Base-by-base conservation (phyloP, 2,888 invertebrate species). In the Pasiphila rectangulata region DNA sequence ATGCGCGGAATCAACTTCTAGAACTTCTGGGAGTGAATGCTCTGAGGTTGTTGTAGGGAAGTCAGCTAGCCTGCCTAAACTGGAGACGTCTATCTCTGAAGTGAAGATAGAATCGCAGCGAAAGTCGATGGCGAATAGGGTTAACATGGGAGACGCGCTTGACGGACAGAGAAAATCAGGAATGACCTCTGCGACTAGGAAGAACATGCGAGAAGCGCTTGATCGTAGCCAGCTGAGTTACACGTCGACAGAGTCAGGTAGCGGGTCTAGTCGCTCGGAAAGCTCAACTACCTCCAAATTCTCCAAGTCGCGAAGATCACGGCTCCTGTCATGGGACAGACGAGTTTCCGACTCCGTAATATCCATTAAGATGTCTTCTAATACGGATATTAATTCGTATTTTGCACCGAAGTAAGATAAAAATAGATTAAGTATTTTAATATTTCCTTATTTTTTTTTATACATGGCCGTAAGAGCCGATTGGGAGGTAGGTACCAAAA, bases 81-180 rank as follows among this genome's bases (percentile, higher is more conserved):
- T 87, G 51, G 79, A 83, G 27, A 75, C 83, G 1, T 65, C 77
- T 0, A 70, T 86, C 1, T 75, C 81, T 6, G 78, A 88, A 55
- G 55, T 85, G 40, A 78, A 68, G 35, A 58, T 79, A 16, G 66
- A 67, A 1, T 75, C 62, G 40, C 47, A 55, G 17, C 16, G 16
- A 32, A 32, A 9, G 32, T 32, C 10, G n/a, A n/a, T n/a, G n/a
- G n/a, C n/a, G n/a, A n/a, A n/a, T n/a, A n/a, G n/a, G n/a, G n/a
- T n/a, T n/a, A 5, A 10, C 10, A 10, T 17, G 17, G 17, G 6
- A 10, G 32, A 17, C 2, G 16, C 30, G 30, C 16, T 9, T 30
- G 16, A 9, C 4, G 16, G 4, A 5, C 7, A 30, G 3, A 2
- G 5, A 3, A 17, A 32, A 10, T 17, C 10, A 4, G 6, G 5